These are phyloP conservation scores for Metacarcinus magister DNA, from an alignment of 2,888 invertebrate species.

Conservation along the genomic window DNA sequence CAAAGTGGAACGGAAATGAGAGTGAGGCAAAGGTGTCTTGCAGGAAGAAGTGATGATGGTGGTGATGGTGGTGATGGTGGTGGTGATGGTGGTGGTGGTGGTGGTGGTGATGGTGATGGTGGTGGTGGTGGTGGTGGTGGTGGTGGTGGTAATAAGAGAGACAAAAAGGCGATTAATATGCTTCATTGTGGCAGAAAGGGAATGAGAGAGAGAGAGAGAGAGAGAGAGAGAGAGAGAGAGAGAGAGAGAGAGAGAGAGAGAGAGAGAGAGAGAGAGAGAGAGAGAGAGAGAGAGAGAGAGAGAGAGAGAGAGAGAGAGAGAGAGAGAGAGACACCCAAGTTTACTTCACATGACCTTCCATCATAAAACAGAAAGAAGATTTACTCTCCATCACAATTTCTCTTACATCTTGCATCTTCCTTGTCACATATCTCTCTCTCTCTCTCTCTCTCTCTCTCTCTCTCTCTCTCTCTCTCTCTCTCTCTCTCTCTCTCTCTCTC, in stretches of 20 bases:
- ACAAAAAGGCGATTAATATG: not conserved
- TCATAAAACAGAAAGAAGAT: too few species aligned
- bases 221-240: not conserved
- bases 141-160: not conserved
- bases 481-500: not conserved
- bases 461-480: constrained; percentile 39
- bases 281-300: too few species aligned
- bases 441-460: constrained; percentile 32
- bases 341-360: too few species aligned
- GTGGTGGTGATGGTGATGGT: not conserved
- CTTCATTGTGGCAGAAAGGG: not conserved
- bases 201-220: not conserved
- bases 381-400: too few species aligned
- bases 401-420: too few species aligned
- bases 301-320: too few species aligned
- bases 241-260: too few species aligned
- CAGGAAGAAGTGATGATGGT: not conserved
- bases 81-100: not conserved
- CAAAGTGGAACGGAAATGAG: constrained; percentile 5
- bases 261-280: too few species aligned
- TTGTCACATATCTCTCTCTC: too few species aligned
- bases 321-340: too few species aligned
- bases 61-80: not conserved
- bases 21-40: not conserved
- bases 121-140: not conserved